Percentiles rank a stretch among this genome's conserved stretches.
Conservation (phyloP, 53 echinoderm and acorn worm species). For the Echinometra lucunter region DNA sequence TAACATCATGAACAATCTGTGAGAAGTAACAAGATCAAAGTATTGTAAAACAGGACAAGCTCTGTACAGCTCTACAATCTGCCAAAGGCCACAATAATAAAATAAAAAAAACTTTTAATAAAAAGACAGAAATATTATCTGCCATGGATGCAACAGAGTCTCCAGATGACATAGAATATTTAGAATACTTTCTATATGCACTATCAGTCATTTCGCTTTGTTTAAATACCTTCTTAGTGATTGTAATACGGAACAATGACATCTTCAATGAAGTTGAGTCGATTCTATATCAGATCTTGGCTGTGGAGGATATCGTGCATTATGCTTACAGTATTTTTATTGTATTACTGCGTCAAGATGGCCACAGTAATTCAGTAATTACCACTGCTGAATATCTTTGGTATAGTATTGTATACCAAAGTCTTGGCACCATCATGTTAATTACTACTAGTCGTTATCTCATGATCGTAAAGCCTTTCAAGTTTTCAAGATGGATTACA, state of each 20-base stretch:
- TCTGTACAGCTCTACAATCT: too few relatives aligned
- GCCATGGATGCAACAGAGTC: not conserved
- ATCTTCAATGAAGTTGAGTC: slow-evolving; percentile 26
- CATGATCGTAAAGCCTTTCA: not conserved
- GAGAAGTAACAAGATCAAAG: too few relatives aligned
- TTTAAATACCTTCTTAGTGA: not conserved
- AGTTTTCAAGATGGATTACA: not conserved
- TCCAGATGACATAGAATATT: not conserved
- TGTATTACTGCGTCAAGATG: too few relatives aligned
- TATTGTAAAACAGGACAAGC: too few relatives aligned
- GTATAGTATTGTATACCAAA: not conserved
- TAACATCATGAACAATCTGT: too few relatives aligned
- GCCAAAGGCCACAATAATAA: too few relatives aligned
- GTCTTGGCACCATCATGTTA: not conserved
- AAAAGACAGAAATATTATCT: not conserved
- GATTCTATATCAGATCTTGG: not conserved
- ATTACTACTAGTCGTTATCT: not conserved
- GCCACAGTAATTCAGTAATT: not conserved
- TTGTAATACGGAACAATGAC: not conserved
- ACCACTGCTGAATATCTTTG: not conserved
- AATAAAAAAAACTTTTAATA: too few relatives aligned
- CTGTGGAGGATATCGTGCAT: not conserved
- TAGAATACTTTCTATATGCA: not conserved
- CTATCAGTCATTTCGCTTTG: not conserved
- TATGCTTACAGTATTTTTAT: not conserved